A percentile compares a stretch with the other conserved stretches of the same genome.
phyloP scores from a whole-genome alignment of 2,113 vertebrate genomes.

The Pseudorhombus dupliciocellatus region DNA sequence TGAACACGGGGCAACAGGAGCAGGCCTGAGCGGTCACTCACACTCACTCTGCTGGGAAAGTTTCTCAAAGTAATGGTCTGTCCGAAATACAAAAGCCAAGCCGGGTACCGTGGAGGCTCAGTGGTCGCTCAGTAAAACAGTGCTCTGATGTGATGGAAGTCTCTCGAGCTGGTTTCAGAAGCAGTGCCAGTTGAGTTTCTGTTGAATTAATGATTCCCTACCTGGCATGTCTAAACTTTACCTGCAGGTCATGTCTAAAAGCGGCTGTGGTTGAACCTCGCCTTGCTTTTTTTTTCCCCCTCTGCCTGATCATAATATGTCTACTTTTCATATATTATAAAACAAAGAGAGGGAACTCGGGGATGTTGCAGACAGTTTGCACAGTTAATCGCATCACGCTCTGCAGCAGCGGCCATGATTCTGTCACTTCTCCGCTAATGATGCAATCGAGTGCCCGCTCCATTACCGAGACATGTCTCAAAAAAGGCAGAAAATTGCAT shows the following conservation, averaged over 20 bases:
- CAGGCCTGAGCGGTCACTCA: not conserved
- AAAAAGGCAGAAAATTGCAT: constrained; percentile 38
- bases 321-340: not conserved
- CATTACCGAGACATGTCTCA: constrained; percentile 20
- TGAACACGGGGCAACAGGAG: constrained; percentile 26
- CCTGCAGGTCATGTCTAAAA: too few species aligned
- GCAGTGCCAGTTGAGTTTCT: too few species aligned
- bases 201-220: too few species aligned
- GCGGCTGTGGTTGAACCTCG: too few species aligned
- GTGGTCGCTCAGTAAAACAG: not conserved
- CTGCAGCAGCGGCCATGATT: not conserved
- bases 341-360: not conserved
- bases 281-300: too few species aligned
- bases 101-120: not conserved
- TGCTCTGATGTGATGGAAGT: too few species aligned
- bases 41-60: not conserved
- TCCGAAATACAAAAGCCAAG: not conserved
- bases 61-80: constrained; percentile 12
- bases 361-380: not conserved
- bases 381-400: not conserved
- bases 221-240: too few species aligned
- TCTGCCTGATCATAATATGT: not conserved
- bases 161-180: too few species aligned
- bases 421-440: constrained; percentile 1
- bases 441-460: constrained; percentile 1